Conservation (phyloP, 2,888 invertebrate genomes). For the Gerris lacustris region DNA sequence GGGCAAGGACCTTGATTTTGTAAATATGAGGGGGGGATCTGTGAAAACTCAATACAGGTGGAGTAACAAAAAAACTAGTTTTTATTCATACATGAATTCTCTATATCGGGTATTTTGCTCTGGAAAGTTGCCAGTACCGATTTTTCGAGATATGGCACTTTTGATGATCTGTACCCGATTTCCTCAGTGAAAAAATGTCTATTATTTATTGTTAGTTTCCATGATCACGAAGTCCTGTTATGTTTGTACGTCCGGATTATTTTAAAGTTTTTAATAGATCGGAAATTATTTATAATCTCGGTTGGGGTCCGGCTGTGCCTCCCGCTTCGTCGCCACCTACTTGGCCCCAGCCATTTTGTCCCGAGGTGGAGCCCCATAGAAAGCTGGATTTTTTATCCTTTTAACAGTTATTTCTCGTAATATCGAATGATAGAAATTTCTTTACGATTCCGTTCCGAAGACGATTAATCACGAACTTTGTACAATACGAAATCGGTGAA, state of each 20-base stretch:
- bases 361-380: slow-evolving; percentile 24
- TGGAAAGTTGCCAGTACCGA: slow-evolving; percentile 17
- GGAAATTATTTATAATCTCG: background rate
- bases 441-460: too few species aligned
- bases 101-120: slow-evolving; percentile 6
- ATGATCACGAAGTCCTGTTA: background rate
- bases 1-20: background rate
- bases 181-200: background rate
- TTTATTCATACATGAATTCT: background rate
- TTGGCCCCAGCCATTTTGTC: slow-evolving; percentile 24
- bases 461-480: too few species aligned
- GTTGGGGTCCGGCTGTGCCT: background rate
- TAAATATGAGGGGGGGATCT: background rate
- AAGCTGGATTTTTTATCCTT: slow-evolving; percentile 18
- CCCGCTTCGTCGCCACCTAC: slow-evolving; percentile 15
- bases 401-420: background rate
- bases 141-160: slow-evolving; percentile 12
- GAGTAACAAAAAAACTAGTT: background rate
- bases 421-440: too few species aligned
- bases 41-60: background rate
- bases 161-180: background rate
- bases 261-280: background rate
- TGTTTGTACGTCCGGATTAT: background rate
- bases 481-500: too few species aligned
- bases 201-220: too few species aligned